phyloP scores from a whole-genome alignment of 2,797 vertebrate genomes.

The Alectoris magna region DNA sequence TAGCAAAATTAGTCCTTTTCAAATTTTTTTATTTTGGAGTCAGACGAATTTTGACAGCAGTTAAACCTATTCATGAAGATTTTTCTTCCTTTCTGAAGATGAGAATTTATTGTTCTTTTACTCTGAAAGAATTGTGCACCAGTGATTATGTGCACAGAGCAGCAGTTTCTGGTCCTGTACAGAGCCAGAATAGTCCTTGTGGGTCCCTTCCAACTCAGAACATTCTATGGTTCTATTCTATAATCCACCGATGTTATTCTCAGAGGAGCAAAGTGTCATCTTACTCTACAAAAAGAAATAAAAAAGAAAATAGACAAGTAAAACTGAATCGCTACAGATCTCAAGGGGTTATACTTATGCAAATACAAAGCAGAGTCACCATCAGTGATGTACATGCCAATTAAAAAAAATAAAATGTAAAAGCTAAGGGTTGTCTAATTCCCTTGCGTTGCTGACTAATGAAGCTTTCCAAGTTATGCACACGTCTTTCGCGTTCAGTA shows the following conservation, averaged over 20 bases:
- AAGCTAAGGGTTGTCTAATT: neutral
- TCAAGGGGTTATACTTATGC: slow-evolving; percentile 15
- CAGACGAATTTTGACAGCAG: neutral
- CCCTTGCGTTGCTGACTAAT: slow-evolving; percentile 8
- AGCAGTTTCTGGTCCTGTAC: neutral
- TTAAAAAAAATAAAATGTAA: neutral
- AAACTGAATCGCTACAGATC: slow-evolving; percentile 9
- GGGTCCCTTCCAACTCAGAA: neutral
- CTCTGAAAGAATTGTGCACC: neutral
- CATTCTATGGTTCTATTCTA: neutral
- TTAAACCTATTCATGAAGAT: neutral
- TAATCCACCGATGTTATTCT: slow-evolving; percentile 9
- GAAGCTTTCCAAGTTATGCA: slow-evolving; percentile 17
- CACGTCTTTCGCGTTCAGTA: neutral
- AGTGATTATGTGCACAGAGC: neutral
- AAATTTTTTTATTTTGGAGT: slow-evolving; percentile 14
- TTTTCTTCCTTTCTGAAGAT: neutral
- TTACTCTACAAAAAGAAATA: neutral
- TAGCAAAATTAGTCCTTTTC: neutral
- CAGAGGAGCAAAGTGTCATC: slow-evolving; percentile 21
- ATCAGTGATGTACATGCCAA: neutral
- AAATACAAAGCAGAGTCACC: neutral
- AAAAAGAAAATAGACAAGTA: slow-evolving; percentile 16
- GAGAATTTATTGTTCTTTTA: slow-evolving; percentile 12
- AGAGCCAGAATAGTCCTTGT: neutral